These are phyloP conservation scores for Argyrosomus japonicus DNA, from an alignment of 2,113 vertebrate genomes.

Conservation along the genomic window DNA sequence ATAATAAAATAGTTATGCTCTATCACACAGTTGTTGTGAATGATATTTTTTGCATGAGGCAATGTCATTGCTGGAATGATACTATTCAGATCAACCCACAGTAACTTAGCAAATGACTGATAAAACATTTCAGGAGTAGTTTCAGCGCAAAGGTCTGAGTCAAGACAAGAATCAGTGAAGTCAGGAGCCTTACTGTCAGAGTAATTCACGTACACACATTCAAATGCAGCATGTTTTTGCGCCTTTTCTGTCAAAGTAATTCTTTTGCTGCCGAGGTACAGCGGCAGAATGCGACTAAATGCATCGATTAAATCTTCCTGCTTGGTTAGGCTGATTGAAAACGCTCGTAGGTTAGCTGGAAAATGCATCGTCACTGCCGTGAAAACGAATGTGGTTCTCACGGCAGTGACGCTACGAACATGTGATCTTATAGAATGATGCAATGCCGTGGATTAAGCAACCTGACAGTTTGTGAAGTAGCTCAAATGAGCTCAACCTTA, in stretches of 20 bases:
- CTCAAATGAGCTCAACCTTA: too few relatives aligned
- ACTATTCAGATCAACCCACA: constrained; percentile 40
- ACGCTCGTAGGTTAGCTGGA: not conserved
- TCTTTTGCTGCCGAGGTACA: not conserved
- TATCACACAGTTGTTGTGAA: constrained; percentile 42
- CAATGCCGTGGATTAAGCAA: too few relatives aligned
- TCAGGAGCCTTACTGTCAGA: constrained; percentile 1
- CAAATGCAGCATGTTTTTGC: not conserved
- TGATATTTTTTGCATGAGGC: constrained; percentile 29
- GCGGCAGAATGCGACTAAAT: not conserved
- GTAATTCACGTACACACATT: not conserved
- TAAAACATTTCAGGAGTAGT: constrained; percentile 47
- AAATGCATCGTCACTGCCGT: not conserved
- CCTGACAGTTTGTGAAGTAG: too few relatives aligned
- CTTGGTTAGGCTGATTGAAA: not conserved
- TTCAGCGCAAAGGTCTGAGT: constrained; percentile 53
- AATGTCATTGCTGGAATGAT: constrained; percentile 50
- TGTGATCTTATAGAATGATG: too few relatives aligned
- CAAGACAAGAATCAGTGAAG: constrained; percentile 37
- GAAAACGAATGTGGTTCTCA: not conserved
- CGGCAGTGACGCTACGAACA: too few relatives aligned
- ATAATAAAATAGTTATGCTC: not conserved
- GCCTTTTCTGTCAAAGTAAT: not conserved
- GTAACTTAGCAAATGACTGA: constrained; percentile 28
- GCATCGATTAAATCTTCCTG: not conserved